These are phyloP conservation scores for Aphrophora alni DNA, from an alignment of 2,888 invertebrate genomes.

Conservation along the genomic window DNA sequence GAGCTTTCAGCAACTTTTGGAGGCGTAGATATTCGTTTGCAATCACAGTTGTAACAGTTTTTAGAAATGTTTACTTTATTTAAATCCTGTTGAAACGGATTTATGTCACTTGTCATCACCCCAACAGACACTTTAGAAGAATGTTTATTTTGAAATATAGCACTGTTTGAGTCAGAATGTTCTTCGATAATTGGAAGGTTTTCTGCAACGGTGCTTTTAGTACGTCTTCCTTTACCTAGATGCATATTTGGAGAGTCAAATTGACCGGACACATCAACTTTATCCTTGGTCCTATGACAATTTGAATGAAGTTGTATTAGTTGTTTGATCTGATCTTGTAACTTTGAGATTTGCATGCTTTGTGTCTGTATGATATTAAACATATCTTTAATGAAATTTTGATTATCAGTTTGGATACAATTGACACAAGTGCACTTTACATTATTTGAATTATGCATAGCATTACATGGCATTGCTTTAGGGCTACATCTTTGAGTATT, in stretches of 20 bases:
- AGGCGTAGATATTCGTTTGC: not conserved
- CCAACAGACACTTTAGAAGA: not conserved
- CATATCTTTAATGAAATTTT: not conserved
- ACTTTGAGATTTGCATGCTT: constrained; percentile 24
- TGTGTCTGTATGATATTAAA: constrained; percentile 19
- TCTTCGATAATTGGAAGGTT: not conserved
- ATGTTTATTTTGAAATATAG: not conserved
- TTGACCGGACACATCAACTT: not conserved
- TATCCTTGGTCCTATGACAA: not conserved
- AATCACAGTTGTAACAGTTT: not conserved
- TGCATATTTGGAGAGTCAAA: not conserved
- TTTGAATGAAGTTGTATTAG: not conserved
- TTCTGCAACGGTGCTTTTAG: not conserved
- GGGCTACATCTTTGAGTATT: not conserved
- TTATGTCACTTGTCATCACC: not conserved
- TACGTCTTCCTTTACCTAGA: not conserved
- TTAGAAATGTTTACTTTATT: not conserved
- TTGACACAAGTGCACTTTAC: not conserved
- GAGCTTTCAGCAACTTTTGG: not conserved
- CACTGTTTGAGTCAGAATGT: not conserved
- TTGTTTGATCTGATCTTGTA: constrained; percentile 21
- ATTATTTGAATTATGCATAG: too few species aligned
- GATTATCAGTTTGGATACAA: not conserved
- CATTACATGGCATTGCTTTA: not conserved
- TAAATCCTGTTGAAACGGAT: not conserved